Percentiles rank a stretch among this genome's conserved stretches.
Evolutionary conservation across 1,140 invertebrate species (phyloP).

Genomic region (Charaxes varanes): DNA sequence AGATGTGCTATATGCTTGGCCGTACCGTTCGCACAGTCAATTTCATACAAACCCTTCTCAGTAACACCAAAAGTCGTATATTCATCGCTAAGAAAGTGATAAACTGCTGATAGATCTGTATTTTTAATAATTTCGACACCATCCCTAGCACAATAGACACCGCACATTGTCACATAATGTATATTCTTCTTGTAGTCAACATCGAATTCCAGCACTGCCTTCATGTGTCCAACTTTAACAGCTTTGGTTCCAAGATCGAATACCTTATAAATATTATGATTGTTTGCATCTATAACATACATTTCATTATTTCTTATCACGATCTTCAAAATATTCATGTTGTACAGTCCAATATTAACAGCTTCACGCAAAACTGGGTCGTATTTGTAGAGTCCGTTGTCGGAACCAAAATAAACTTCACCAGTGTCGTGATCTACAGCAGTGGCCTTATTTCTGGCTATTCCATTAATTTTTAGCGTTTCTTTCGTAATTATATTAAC

Average conservation of each 20-base stretch:
- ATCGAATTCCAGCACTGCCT: slow-evolving; percentile 54
- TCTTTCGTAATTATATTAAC: slow-evolving; percentile 54
- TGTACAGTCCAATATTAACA: slow-evolving; percentile 48
- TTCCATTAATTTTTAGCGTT: slow-evolving; percentile 44
- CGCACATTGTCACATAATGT: slow-evolving; percentile 56
- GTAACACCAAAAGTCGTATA: slow-evolving; percentile 41
- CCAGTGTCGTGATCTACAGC: slow-evolving; percentile 49
- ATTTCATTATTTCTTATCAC: slow-evolving; percentile 54
- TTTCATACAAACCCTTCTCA: slow-evolving; percentile 41
- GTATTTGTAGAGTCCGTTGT: slow-evolving; percentile 58
- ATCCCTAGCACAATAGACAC: slow-evolving; percentile 44
- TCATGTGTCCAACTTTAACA: slow-evolving; percentile 35
- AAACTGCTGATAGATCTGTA: slow-evolving; percentile 39
- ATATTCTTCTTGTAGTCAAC: slow-evolving; percentile 48
- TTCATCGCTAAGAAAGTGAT: slow-evolving; percentile 50
- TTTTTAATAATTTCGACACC: slow-evolving; percentile 49
- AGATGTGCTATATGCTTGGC: slow-evolving; percentile 42
- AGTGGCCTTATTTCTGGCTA: slow-evolving; percentile 54
- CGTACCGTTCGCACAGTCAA: slow-evolving; percentile 52
- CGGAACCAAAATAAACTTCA: slow-evolving; percentile 59
- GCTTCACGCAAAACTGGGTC: slow-evolving; percentile 43
- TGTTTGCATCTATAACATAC: slow-evolving; percentile 54
- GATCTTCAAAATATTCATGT: slow-evolving; percentile 56
- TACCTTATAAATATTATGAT: slow-evolving; percentile 56
- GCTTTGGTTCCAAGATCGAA: slow-evolving; percentile 28